Conservation (phyloP, 2,888 invertebrate species). For the Drosophila acutilabella region DNA sequence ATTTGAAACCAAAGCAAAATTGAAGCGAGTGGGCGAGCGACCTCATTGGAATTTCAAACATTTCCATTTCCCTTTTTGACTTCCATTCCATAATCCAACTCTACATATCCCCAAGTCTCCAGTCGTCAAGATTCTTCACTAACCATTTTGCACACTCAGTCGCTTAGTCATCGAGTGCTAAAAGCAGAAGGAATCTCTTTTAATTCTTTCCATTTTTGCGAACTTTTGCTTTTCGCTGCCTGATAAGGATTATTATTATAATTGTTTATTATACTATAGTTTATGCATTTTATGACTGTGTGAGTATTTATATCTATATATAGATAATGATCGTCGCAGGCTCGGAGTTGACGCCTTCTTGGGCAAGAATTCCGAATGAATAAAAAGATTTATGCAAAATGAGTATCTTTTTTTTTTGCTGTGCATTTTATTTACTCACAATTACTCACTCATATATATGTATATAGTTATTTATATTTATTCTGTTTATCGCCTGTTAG, state of each 20-base stretch:
- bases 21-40: slow-evolving; percentile 51
- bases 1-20: slow-evolving; percentile 33
- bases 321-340: slow-evolving; percentile 38
- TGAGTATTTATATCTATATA: slow-evolving; percentile 45
- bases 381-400: slow-evolving; percentile 75
- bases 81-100: slow-evolving; percentile 33
- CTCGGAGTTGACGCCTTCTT: slow-evolving; percentile 39
- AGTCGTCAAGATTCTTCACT: background rate
- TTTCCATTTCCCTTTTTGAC: slow-evolving; percentile 67
- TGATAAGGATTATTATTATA: slow-evolving; percentile 69
- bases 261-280: slow-evolving; percentile 23
- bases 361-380: slow-evolving; percentile 31
- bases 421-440: slow-evolving; percentile 18
- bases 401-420: slow-evolving; percentile 41
- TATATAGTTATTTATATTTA: slow-evolving; percentile 27
- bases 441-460: slow-evolving; percentile 23
- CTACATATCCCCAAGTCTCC: background rate
- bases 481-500: slow-evolving; percentile 54
- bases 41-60: slow-evolving; percentile 66
- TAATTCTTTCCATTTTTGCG: slow-evolving; percentile 5
- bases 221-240: slow-evolving; percentile 1
- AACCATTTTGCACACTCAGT: slow-evolving; percentile 13
- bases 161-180: slow-evolving; percentile 44
- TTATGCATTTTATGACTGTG: slow-evolving; percentile 39
- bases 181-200: slow-evolving; percentile 40